Evolutionary conservation across 2,888 invertebrate species (phyloP).

Genomic region (Tortricodes alternella): DNA sequence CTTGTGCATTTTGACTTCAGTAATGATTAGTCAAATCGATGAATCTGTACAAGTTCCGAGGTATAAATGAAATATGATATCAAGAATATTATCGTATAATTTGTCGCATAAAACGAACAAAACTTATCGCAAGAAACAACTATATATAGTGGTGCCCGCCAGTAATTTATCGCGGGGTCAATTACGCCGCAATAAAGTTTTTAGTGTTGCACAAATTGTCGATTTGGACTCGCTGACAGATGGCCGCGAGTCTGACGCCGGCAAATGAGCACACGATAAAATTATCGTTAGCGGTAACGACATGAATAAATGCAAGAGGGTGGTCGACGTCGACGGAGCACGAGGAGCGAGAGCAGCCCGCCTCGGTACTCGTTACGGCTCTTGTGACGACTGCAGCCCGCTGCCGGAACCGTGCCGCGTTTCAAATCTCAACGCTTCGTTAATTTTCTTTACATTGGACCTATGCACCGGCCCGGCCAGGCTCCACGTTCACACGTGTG

Average conservation of each 20-base stretch:
- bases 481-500: slow-evolving; percentile 23
- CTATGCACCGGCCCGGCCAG: slow-evolving; percentile 21
- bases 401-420: slow-evolving; percentile 32
- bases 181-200: slow-evolving; percentile 80
- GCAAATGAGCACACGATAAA: slow-evolving; percentile 84
- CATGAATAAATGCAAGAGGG: slow-evolving; percentile 84
- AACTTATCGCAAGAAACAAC: slow-evolving; percentile 45
- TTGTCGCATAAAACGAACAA: too few relatives aligned
- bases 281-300: slow-evolving; percentile 84
- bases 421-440: slow-evolving; percentile 41
- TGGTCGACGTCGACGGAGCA: slow-evolving; percentile 58
- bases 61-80: too few relatives aligned
- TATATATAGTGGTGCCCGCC: slow-evolving; percentile 56
- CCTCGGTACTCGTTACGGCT: slow-evolving; percentile 68
- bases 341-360: slow-evolving; percentile 52
- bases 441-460: slow-evolving; percentile 41
- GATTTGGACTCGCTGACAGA: slow-evolving; percentile 79
- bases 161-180: slow-evolving; percentile 73
- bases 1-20: too few relatives aligned
- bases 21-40: too few relatives aligned
- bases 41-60: too few relatives aligned
- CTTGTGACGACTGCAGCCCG: slow-evolving; percentile 59
- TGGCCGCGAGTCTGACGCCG: slow-evolving; percentile 78
- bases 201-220: slow-evolving; percentile 80
- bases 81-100: too few relatives aligned